Base-by-base conservation (phyloP, 1,140 invertebrate genomes). In the Drosophila nikananu region DNA sequence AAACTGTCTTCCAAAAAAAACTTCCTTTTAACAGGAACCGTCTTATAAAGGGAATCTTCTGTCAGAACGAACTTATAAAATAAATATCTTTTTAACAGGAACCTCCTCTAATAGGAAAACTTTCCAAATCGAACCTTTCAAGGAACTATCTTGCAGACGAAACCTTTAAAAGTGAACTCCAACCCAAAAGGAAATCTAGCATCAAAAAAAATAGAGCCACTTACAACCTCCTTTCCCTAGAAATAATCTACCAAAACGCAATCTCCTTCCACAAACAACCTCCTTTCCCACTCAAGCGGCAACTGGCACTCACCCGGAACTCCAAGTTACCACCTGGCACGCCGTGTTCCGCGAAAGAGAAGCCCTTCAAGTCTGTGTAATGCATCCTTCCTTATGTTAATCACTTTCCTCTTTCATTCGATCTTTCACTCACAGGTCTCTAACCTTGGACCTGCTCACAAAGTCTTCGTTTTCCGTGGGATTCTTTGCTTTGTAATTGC, bases 291-390 rank as follows among this genome's bases (percentile, higher is more conserved):
- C 3, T 19, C 2, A 27, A 30, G 7, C 9, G 1, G 15, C 1
- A 1, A 15, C 8, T 12, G 6, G 5, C 3, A 55, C 80, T 90
- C 41, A 92, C 91, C 83, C 74, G 77, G 49, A 87, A 92, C 52
- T 92, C 86, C 46, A 86, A 79, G 58, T 84, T 81, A 12, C 30
- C 23, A 5, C 35, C 27, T 3, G 41, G 21, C 27, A 48, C 25
- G 7, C 25, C 17, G 4, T 68, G 17, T 7, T 73, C 23, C 15
- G 30, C 21, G 13, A 41, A 74, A 2, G 61, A 30, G 30, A 32
- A 61, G 17, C 64, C 65, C 23, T 55, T 63, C 2, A 65, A 13
- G 37, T 84, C 74, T 13, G 71, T 55, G 8, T 52, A 35, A 27
- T 68, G 74, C 46, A 83, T 81, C 7, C 9, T n/a, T 21, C 25